A percentile compares a stretch with the other conserved stretches of the same genome.
These are phyloP conservation scores for Agrochola lychnidis DNA, from an alignment of 2,888 invertebrate species.

Conservation along the genomic window DNA sequence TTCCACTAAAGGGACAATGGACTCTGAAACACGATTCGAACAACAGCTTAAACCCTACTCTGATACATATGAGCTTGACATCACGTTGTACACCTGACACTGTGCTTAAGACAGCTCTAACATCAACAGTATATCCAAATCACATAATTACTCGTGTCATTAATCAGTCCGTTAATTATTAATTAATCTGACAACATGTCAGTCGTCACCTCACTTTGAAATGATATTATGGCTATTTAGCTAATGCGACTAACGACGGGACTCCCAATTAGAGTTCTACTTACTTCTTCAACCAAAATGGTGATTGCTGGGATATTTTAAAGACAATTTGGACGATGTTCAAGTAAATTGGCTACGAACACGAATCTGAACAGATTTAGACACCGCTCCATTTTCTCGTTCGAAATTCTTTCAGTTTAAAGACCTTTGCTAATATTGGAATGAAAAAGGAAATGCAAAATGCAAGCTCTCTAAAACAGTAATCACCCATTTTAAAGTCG, in stretches of 20 bases:
- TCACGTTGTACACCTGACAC: constrained; percentile 16
- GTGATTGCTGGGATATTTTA: constrained; percentile 59
- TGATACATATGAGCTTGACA: not conserved
- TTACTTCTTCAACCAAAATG: constrained; percentile 55
- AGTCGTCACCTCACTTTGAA: constrained; percentile 40
- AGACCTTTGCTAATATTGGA: constrained; percentile 10
- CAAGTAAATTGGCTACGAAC: constrained; percentile 55
- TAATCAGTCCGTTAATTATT: constrained; percentile 40
- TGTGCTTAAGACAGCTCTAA: not conserved
- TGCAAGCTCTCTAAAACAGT: constrained; percentile 10
- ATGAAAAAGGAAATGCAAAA: constrained; percentile 11
- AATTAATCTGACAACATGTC: constrained; percentile 49
- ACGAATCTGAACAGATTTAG: constrained; percentile 42
- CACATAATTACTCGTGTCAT: constrained; percentile 34
- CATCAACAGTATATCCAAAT: constrained; percentile 26
- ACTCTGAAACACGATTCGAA: not conserved
- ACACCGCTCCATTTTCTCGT: constrained; percentile 36
- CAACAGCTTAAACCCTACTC: not conserved
- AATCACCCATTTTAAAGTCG: constrained; percentile 23
- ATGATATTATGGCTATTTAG: constrained; percentile 45
- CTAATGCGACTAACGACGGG: constrained; percentile 39
- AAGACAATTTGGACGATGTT: constrained; percentile 55
- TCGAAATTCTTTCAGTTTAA: constrained; percentile 23
- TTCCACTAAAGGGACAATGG: not conserved
- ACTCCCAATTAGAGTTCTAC: constrained; percentile 58